Conservation (phyloP, 2,797 vertebrate genomes). For the Sternotherus odoratus region DNA sequence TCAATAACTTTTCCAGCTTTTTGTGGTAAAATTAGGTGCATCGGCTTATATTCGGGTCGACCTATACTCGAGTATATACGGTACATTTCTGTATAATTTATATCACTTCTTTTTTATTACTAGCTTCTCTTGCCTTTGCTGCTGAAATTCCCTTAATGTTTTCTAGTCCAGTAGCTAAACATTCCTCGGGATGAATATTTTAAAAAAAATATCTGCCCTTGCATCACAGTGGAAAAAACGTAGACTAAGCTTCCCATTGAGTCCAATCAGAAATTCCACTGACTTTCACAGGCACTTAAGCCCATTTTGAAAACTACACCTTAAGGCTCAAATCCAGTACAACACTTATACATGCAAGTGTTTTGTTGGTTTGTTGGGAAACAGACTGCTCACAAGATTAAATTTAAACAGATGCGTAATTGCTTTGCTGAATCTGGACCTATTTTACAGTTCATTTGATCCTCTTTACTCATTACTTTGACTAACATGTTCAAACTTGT, state of each 20-base stretch:
- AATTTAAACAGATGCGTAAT: not conserved
- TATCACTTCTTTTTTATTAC: not conserved
- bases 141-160: accelerated
- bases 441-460: not conserved
- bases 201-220: not conserved
- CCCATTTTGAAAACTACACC: not conserved
- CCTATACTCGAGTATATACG: too few species aligned
- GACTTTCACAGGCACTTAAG: not conserved
- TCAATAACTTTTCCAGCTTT: too few species aligned
- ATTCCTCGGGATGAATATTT: not conserved
- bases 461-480: not conserved
- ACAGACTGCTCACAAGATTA: not conserved
- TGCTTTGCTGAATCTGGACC: not conserved
- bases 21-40: too few species aligned
- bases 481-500: not conserved
- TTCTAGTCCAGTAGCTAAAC: not conserved
- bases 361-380: not conserved
- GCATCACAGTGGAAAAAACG: not conserved
- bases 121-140: not conserved
- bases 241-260: not conserved
- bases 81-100: not conserved
- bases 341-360: not conserved
- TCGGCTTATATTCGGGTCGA: too few species aligned
- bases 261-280: not conserved
- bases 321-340: not conserved